Base-by-base conservation (phyloP, 1,140 invertebrate genomes). In the Diabrotica virgifera region DNA sequence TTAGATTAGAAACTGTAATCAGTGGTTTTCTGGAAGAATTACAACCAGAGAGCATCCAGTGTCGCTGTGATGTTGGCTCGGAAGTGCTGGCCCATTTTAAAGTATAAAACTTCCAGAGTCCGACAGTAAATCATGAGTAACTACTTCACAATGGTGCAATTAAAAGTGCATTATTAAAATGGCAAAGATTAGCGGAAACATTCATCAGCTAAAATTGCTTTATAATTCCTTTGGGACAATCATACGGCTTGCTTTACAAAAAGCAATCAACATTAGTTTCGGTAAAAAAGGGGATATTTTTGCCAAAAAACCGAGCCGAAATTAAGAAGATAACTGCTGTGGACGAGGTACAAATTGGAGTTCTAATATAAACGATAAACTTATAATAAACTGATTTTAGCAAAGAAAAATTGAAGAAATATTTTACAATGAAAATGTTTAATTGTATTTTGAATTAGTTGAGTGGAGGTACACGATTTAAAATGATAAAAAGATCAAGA, bases 91-190 rank as follows among this genome's bases (percentile, higher is more conserved):
- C 46, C 24, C 40, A 52, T 60, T 52, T 50, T 51, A 52, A 60
- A 51, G 14, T 60, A 8, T 36, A 37, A 52, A 60, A 40, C n/a
- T 60, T 52, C 35, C 59, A 36, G 36, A 60, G 38, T 60, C 46
- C 35, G 12, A 51, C 50, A 50, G 14, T 60, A 60, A 60, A 60
- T 60, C 59, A 60, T 60, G 40, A 40, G 59, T 60, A 60, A 60
- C 59, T 60, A 52, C 59, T 60, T 35, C 59, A 35, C 46, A 35
- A 51, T 50, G 59, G 50, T 52, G 59, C 50, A 60, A 60, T 60
- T 52, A 60, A 60, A 60, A 60, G 12, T 60, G 46, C 59, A 60
- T 60, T 60, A 60, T 60, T 52, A 60, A 50, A 51, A 60, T 24
- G 14, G 59, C 14, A 12, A 51, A 50, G 50, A 60, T 60, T 60